A percentile compares a stretch with the other conserved stretches of the same genome.
phyloP scores from a whole-genome alignment of 2,888 invertebrate genomes.

The Tetranychus truncatus region DNA sequence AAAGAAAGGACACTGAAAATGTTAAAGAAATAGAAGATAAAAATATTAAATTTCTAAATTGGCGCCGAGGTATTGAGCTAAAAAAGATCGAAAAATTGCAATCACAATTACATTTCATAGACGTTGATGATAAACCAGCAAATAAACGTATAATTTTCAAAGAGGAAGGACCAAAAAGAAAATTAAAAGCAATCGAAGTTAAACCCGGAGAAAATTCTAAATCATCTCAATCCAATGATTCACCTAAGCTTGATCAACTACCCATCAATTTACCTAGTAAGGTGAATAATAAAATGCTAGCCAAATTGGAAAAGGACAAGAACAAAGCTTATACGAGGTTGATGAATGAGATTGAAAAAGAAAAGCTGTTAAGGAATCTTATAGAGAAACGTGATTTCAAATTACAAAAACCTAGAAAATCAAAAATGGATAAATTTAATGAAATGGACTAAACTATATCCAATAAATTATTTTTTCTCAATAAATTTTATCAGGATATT shows the following conservation, averaged over 20 bases:
- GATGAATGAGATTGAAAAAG: not conserved
- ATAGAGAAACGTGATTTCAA: not conserved
- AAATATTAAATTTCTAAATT: constrained; percentile 70
- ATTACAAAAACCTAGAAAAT: not conserved
- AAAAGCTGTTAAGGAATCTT: not conserved
- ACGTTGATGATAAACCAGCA: constrained; percentile 42
- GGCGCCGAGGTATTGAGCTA: constrained; percentile 62
- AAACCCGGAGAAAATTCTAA: not conserved
- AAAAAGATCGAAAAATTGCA: constrained; percentile 57
- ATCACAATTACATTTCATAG: constrained; percentile 60
- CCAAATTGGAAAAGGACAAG: not conserved
- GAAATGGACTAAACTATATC: not conserved
- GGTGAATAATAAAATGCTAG: not conserved
- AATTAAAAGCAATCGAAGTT: constrained; percentile 6
- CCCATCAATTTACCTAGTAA: not conserved
- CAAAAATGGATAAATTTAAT: not conserved
- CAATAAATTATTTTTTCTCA: too few relatives aligned
- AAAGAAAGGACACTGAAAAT: constrained; percentile 45
- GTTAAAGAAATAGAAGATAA: constrained; percentile 72
- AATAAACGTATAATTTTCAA: constrained; percentile 67
- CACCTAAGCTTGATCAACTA: not conserved
- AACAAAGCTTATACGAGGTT: not conserved
- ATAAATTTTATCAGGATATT: too few relatives aligned
- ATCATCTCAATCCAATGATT: not conserved
- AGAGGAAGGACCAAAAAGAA: constrained; percentile 33